phyloP scores from a whole-genome alignment of 2,797 vertebrate genomes.

The Galagoides demidoff region DNA sequence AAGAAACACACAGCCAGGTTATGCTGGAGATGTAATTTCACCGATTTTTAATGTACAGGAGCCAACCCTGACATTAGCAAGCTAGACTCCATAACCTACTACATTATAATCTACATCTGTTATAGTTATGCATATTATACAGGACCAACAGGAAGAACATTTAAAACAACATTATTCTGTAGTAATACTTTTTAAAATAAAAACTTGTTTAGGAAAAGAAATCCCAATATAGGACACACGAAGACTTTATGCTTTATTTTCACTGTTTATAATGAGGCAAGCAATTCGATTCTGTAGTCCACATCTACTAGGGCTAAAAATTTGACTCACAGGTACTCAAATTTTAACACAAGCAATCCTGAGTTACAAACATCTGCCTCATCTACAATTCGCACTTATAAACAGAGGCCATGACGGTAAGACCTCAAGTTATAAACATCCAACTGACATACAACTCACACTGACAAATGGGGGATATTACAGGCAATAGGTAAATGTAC shows the following conservation, averaged over 20 bases:
- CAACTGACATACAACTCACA: too few relatives aligned
- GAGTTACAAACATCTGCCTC: too few relatives aligned
- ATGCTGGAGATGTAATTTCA: not conserved
- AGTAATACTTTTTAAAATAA: not conserved
- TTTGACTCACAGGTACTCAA: not conserved
- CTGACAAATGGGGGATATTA: too few relatives aligned
- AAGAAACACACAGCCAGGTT: not conserved
- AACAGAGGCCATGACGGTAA: too few relatives aligned
- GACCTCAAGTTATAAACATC: too few relatives aligned
- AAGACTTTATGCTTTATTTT: not conserved
- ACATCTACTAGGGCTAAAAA: not conserved
- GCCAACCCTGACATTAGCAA: not conserved
- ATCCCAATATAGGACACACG: not conserved
- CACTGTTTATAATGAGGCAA: not conserved
- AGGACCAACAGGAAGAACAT: not conserved
- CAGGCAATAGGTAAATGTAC: too few relatives aligned
- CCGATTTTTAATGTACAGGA: not conserved
- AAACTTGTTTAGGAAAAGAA: not conserved
- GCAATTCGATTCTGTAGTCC: not conserved
- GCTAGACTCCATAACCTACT: not conserved
- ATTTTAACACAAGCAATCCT: too few relatives aligned
- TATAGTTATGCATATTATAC: not conserved
- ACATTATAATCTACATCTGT: not conserved
- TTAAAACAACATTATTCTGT: not conserved
- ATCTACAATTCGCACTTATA: too few relatives aligned